These are phyloP conservation scores for Monoplex corrugatus DNA, from an alignment of 2,888 invertebrate genomes.

Conservation along the genomic window DNA sequence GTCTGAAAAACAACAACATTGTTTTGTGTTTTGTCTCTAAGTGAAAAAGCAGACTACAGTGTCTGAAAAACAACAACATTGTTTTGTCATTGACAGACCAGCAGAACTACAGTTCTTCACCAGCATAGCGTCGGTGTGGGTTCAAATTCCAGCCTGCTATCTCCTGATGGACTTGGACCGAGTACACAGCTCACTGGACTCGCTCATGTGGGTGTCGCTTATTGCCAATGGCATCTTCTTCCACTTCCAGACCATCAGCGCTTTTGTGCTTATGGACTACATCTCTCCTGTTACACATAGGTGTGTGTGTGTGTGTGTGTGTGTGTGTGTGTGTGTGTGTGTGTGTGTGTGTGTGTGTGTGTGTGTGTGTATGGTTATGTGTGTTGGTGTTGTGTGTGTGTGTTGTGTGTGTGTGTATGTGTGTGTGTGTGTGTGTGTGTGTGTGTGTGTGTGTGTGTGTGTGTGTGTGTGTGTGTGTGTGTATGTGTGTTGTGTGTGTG, in stretches of 20 bases:
- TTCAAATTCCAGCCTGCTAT: constrained; percentile 88
- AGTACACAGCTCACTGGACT: constrained; percentile 82
- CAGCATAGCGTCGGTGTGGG: constrained; percentile 87
- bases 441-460: too few relatives aligned
- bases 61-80: too few relatives aligned
- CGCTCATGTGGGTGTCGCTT: constrained; percentile 84
- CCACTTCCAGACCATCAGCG: constrained; percentile 83
- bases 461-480: too few relatives aligned
- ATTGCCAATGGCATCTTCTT: constrained; percentile 89
- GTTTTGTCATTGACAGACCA: constrained; percentile 85
- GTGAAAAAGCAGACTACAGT: too few relatives aligned
- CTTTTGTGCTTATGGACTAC: constrained; percentile 6
- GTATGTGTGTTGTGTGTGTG: too few relatives aligned
- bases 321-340: too few relatives aligned
- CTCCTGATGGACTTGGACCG: constrained; percentile 86
- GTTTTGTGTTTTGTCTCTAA: too few relatives aligned
- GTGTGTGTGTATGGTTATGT: not conserved
- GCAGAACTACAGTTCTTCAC: constrained; percentile 91
- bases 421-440: too few relatives aligned
- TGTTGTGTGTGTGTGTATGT: too few relatives aligned
- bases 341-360: too few relatives aligned
- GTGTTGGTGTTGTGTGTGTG: too few relatives aligned
- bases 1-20: too few relatives aligned
- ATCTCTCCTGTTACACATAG: constrained; percentile 21
- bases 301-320: not conserved